Base-by-base conservation (phyloP, 2,113 vertebrate species). In the Cephalopholis sonnerati region DNA sequence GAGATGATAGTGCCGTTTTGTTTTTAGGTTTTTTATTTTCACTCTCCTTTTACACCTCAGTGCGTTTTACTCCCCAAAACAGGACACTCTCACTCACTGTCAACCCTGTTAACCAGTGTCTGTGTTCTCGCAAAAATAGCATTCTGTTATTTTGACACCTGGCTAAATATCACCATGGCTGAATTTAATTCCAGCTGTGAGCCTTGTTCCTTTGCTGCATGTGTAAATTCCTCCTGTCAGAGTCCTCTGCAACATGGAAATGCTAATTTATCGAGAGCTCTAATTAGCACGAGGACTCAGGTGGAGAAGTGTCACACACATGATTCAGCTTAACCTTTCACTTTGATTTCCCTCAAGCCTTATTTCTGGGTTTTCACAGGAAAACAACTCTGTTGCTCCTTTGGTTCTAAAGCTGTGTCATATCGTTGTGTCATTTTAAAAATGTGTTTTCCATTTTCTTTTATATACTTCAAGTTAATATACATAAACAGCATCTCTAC, bases 291-390 rank as follows among this genome's bases (percentile, higher is more conserved):
- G 5, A 81, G 71, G 84, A 86, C 86, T 93, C 89, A 88, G 93
- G 89, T 92, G 91, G 85, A 81, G 71, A 85, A 71, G 84, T 87
- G 88, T 76, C 87, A 82, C 83, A 86, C 79, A 83, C 79, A 74
- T 79, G 85, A 85, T 87, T 87, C 86, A 86, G 54, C 87, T 84
- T 91, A 94, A 93, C 93, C 93, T 93, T 94, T 93, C 75, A 70
- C 88, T 91, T 92, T 94, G 84, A 95, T 94, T 94, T 94, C 92
- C 93, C 91, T 66, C 39, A 77, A 82, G 92, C 81, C 84, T 91
- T 53, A 75, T 86, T 84, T 87, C 65, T 84, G 79, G 79, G 64
- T 81, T 57, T 88, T 91, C 67, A 73, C 76, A 83, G 82, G 65
- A 82, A 92, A 83, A 92, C 61, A 83, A 65, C 48, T 77, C 53